phyloP scores from a whole-genome alignment of 2,888 invertebrate genomes.

The Zaprionus lineosus region DNA sequence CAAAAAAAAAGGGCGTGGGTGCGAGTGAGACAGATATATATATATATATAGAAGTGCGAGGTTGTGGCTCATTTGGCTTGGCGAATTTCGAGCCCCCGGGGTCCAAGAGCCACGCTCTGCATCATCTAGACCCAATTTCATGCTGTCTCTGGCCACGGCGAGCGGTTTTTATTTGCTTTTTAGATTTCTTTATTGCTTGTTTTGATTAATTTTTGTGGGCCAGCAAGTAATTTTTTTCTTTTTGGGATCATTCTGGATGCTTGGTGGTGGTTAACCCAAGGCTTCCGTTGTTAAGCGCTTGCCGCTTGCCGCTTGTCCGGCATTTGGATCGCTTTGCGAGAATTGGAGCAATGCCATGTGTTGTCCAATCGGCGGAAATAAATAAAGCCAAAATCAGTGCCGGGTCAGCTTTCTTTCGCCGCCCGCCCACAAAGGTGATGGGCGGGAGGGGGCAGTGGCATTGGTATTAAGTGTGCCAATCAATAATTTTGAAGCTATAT shows the following conservation, averaged over 20 bases:
- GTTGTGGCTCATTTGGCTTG: slow-evolving; percentile 52
- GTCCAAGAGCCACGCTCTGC: slow-evolving; percentile 36
- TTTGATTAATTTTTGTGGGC: slow-evolving; percentile 63
- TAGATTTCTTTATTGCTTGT: slow-evolving; percentile 71
- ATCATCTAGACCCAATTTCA: slow-evolving; percentile 69
- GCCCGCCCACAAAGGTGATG: slow-evolving; percentile 34
- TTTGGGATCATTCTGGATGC: slow-evolving; percentile 12
- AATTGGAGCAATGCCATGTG: slow-evolving; percentile 59
- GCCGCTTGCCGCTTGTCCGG: too few species aligned
- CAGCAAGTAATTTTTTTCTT: slow-evolving; percentile 23
- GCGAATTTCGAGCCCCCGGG: slow-evolving; percentile 41
- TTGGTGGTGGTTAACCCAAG: slow-evolving; percentile 40
- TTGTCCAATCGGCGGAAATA: slow-evolving; percentile 66
- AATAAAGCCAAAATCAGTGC: slow-evolving; percentile 40
- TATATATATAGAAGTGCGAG: slow-evolving; percentile 8
- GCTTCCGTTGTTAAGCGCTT: slow-evolving; percentile 77
- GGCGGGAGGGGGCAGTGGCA: background rate
- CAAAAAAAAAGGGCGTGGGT: slow-evolving; percentile 16
- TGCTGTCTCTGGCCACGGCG: slow-evolving; percentile 48
- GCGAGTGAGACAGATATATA: background rate
- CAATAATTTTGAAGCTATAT: slow-evolving; percentile 26
- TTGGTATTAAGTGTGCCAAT: slow-evolving; percentile 37
- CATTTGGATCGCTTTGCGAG: slow-evolving; percentile 65
- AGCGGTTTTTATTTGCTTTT: slow-evolving; percentile 71
- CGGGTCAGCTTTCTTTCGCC: slow-evolving; percentile 61